Evolutionary conservation across 2,113 vertebrate genomes (phyloP).

Genomic region (Archocentrus centrarchus): DNA sequence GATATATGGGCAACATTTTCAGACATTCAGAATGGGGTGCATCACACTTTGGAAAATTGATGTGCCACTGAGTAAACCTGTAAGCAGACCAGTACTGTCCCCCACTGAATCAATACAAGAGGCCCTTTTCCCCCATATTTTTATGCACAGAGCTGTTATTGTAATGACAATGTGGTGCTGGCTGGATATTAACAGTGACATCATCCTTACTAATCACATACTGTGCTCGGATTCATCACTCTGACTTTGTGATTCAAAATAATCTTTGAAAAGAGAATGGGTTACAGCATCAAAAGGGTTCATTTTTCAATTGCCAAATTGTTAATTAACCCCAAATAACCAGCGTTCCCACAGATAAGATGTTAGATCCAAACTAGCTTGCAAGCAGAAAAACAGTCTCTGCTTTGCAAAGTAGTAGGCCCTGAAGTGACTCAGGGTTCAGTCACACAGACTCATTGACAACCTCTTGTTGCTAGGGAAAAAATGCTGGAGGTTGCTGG

Average conservation of each 20-base stretch:
- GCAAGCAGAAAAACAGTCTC: not conserved
- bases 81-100: not conserved
- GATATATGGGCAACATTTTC: too few relatives aligned
- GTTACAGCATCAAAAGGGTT: not conserved
- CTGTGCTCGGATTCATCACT: not conserved
- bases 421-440: not conserved
- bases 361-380: not conserved
- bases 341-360: not conserved
- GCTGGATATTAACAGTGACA: not conserved
- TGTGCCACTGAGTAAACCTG: not conserved
- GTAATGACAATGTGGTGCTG: not conserved
- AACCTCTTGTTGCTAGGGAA: not conserved
- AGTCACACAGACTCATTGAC: too few relatives aligned
- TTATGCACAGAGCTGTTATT: not conserved
- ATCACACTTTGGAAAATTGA: too few relatives aligned
- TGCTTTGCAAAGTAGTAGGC: not conserved
- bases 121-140: not conserved
- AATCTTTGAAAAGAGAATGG: not conserved
- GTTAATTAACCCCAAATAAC: constrained; percentile 6
- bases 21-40: too few relatives aligned
- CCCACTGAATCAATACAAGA: not conserved
- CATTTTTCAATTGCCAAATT: not conserved
- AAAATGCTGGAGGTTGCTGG: not conserved
- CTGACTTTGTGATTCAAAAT: not conserved
- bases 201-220: not conserved